Conservation (phyloP, 1,140 invertebrate species). For the Cotesia chilonis region DNA sequence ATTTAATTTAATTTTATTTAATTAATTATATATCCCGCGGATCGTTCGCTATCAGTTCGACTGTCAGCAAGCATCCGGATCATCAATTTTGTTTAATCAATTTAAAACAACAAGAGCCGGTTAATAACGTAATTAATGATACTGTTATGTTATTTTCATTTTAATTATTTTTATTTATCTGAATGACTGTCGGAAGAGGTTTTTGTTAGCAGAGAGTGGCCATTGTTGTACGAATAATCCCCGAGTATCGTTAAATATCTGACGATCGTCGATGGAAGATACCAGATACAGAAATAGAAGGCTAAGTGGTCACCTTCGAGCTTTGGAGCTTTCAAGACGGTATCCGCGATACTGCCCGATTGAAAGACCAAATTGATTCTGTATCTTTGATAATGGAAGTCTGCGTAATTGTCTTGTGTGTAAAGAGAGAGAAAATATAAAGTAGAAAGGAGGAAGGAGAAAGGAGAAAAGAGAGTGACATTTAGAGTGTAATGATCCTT, state of each 20-base stretch:
- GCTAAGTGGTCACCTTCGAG: slow-evolving; percentile 23
- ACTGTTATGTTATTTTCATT: background rate
- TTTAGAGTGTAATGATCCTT: slow-evolving; percentile 16
- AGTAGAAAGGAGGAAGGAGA: no score
- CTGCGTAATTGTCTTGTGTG: background rate
- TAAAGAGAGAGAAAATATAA: background rate
- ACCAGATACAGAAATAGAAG: slow-evolving; percentile 24
- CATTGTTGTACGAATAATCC: slow-evolving; percentile 24
- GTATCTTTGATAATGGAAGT: background rate
- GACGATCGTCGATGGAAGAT: slow-evolving; percentile 31
- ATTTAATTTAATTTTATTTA: background rate
- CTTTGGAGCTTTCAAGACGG: no score
- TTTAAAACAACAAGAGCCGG: background rate
- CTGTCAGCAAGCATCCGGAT: background rate
- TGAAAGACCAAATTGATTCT: background rate
- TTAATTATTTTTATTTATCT: background rate
- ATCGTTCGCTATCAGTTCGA: background rate
- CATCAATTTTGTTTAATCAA: background rate
- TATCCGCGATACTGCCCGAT: no score
- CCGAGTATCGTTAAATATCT: slow-evolving; percentile 22
- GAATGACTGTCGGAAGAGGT: background rate
- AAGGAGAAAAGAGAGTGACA: background rate
- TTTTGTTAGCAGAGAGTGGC: slow-evolving; percentile 9
- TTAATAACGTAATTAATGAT: background rate
- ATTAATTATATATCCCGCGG: background rate